Base-by-base conservation (phyloP, 2,797 vertebrate genomes). In the Margarornis squamiger region DNA sequence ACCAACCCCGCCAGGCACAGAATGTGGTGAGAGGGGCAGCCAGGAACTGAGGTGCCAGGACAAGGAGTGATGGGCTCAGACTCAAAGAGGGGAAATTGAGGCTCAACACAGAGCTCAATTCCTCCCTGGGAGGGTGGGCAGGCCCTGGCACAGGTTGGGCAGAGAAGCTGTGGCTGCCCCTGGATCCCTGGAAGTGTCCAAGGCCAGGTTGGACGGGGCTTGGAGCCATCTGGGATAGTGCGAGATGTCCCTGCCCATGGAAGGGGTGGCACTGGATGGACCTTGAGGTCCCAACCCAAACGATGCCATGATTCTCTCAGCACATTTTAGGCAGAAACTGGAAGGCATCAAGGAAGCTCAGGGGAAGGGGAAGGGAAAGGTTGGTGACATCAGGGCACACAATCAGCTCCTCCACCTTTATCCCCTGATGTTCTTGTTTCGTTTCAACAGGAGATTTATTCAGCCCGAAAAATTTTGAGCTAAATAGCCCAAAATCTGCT, bases 101-200 rank as follows among this genome's bases (percentile, higher is more conserved):
- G 8, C 5, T 13, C 5, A 1, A 1, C 5, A 0, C 2, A 4
- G 23, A 18, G 9, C 1, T 14, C 54, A 13, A 57, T 57, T n/a
- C 49, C 34, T 66, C 61, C 62, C 73, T 55, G 65, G 2, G 3
- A 68, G n/a, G 72, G n/a, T 29, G 82, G 61, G 70, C 5, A 66
- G 70, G 36, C 4, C 10, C 70, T 65, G 81, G 70, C 6, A 8
- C 6, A 26, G 81, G 6, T 0, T 49, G 5, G 8, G 32, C 81
- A 66, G 71, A 85, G 36, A 8, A 61, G 83, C 83, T 70, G 83
- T 2, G 73, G 48, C 65, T 86, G 83, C 55, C 48, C 83, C 73
- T 85, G 82, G 32, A 86, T 77, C 83, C 73, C 83, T 86, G 48
- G 57, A 6, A 62, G 48, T 77, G 83, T 3, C 48, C 83, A 4